Evolutionary conservation across 1,140 invertebrate genomes (phyloP).

Genomic region (Drosophila neocordata): DNA sequence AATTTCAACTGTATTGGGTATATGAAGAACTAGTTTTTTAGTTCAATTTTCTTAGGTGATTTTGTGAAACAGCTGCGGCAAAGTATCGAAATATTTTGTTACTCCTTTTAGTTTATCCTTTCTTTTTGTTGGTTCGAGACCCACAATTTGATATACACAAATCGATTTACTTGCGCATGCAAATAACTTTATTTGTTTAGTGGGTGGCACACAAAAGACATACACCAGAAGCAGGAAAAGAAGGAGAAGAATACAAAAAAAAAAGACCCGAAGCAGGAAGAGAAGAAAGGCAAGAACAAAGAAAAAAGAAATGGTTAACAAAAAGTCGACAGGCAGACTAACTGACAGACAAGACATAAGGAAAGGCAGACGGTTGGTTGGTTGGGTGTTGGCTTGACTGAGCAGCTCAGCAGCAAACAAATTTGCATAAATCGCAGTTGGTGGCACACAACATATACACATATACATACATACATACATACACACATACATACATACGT

Average conservation of each 20-base stretch:
- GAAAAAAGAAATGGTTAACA: slow-evolving; percentile 53
- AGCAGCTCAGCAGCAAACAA: slow-evolving; percentile 59
- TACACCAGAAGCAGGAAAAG: not conserved
- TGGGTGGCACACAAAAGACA: slow-evolving; percentile 19
- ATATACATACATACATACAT: slow-evolving; percentile 20
- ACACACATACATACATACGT: slow-evolving; percentile 13
- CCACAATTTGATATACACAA: slow-evolving; percentile 76
- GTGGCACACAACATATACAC: slow-evolving; percentile 49
- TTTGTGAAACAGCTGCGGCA: slow-evolving; percentile 49
- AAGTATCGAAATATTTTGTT: slow-evolving; percentile 42
- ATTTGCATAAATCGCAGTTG: slow-evolving; percentile 79
- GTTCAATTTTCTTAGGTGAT: slow-evolving; percentile 23
- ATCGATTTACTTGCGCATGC: slow-evolving; percentile 80
- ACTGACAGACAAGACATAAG: slow-evolving; percentile 2
- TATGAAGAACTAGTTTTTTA: not conserved
- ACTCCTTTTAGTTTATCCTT: slow-evolving; percentile 24
- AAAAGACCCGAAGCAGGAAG: not conserved
- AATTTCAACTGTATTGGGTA: no score
- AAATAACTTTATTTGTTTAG: slow-evolving; percentile 78
- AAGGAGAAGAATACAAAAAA: not conserved
- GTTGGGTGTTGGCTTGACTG: slow-evolving; percentile 35
- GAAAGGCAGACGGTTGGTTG: not conserved
- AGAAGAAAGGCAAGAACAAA: slow-evolving; percentile 13
- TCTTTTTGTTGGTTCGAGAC: slow-evolving; percentile 37
- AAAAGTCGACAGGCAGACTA: slow-evolving; percentile 40